These are phyloP conservation scores for Elegia similella DNA, from an alignment of 2,888 invertebrate species.

Conservation along the genomic window DNA sequence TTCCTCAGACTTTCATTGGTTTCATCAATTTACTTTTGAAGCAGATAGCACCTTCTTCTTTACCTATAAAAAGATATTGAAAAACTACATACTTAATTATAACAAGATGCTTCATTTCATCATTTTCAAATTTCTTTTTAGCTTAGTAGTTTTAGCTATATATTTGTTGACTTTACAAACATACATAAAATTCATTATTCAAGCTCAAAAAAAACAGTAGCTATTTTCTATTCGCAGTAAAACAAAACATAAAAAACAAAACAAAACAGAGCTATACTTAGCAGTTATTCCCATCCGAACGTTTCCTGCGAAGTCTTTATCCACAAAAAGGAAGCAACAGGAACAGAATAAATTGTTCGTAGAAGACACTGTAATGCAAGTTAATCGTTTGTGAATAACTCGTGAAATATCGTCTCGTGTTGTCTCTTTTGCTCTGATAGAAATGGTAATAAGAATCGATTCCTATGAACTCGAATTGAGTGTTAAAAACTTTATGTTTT, in stretches of 20 bases:
- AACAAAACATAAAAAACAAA: constrained; percentile 2
- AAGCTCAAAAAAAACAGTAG: neutral
- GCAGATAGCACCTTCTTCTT: too few species aligned
- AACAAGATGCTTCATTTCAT: too few species aligned
- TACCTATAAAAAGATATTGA: too few species aligned
- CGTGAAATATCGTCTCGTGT: constrained; percentile 50
- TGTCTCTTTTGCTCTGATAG: constrained; percentile 24
- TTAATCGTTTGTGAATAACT: constrained; percentile 62
- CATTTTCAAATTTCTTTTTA: too few species aligned
- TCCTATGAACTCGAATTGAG: neutral
- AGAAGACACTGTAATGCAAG: constrained; percentile 42
- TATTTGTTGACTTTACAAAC: too few species aligned
- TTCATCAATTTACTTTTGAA: too few species aligned
- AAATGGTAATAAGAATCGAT: neutral
- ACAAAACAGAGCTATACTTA: constrained; percentile 2
- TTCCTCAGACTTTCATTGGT: too few species aligned
- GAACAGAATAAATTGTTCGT: constrained; percentile 42
- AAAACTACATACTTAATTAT: too few species aligned
- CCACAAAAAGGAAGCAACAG: constrained; percentile 24
- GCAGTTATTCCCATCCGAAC: constrained; percentile 3
- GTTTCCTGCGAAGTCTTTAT: constrained; percentile 27
- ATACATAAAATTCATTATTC: neutral
- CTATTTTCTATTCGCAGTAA: neutral
- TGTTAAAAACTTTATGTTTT: neutral
- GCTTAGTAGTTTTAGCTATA: too few species aligned